Percentiles rank a stretch among this genome's conserved stretches.
Evolutionary conservation across 2,888 invertebrate species (phyloP).

Genomic region (Drosophila paranaensis): DNA sequence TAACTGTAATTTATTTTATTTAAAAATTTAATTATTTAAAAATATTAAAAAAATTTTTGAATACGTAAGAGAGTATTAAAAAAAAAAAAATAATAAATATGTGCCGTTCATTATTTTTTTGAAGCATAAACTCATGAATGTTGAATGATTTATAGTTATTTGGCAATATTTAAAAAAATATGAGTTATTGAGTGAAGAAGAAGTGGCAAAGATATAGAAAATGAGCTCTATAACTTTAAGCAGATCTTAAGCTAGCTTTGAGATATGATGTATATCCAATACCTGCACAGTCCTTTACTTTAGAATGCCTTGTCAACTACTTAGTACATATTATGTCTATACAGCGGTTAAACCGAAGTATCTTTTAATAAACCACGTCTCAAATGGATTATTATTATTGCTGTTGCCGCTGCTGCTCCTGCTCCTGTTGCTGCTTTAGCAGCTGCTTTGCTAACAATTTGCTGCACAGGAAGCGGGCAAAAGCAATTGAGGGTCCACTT

Average conservation of each 20-base stretch:
- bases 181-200: no score
- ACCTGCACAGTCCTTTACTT: no score
- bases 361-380: constrained; percentile 45
- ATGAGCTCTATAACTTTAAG: no score
- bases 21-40: fast-evolving
- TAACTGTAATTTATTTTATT: neutral
- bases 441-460: constrained; percentile 48
- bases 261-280: no score
- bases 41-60: neutral
- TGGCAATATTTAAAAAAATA: no score
- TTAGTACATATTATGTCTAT: neutral
- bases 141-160: no score
- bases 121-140: no score
- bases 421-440: constrained; percentile 19
- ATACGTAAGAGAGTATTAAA: neutral
- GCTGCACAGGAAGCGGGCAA: constrained; percentile 14
- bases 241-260: no score
- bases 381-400: constrained; percentile 54
- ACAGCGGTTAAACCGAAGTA: constrained; percentile 20
- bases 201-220: no score
- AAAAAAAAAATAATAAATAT: neutral
- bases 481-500: constrained; percentile 76
- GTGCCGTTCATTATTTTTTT: no score
- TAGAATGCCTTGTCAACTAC: neutral
- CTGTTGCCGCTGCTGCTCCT: constrained; percentile 9